These are phyloP conservation scores for Orchesella flavescens DNA, from an alignment of 2,888 invertebrate genomes.

Conservation along the genomic window DNA sequence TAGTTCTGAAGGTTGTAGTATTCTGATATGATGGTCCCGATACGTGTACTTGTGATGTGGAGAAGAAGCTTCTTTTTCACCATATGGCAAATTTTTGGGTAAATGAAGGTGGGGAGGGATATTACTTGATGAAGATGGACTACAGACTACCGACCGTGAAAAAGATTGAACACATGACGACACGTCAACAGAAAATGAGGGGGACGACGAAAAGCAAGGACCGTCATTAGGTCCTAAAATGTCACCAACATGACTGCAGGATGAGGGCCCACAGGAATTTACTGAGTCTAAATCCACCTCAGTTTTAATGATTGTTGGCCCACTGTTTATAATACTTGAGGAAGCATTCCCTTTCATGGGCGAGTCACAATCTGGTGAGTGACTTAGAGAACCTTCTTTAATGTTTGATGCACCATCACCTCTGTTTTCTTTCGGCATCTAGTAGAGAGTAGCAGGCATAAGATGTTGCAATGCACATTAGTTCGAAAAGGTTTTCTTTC, in stretches of 20 bases:
- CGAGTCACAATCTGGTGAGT: conserved; percentile 52
- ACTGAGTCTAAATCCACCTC: conserved; percentile 59
- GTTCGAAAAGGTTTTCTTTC: not conserved
- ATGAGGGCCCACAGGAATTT: conserved; percentile 54
- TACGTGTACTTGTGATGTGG: conserved; percentile 60
- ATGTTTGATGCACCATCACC: conserved; percentile 55
- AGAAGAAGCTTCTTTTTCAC: conserved; percentile 39
- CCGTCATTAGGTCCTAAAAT: conserved; percentile 52
- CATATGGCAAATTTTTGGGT: conserved; percentile 26
- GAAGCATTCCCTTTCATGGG: conserved; percentile 50
- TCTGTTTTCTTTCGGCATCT: conserved; percentile 72
- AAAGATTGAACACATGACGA: conserved; percentile 42
- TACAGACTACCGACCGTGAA: conserved; percentile 42
- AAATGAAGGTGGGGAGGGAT: conserved; percentile 42
- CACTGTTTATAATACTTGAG: not conserved
- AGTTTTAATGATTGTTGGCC: conserved; percentile 48
- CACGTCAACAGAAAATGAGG: conserved; percentile 37
- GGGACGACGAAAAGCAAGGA: conserved; percentile 52
- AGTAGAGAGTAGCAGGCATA: conserved; percentile 45
- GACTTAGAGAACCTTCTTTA: conserved; percentile 41
- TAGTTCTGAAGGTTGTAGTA: conserved; percentile 42
- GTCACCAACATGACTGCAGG: conserved; percentile 51
- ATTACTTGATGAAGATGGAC: conserved; percentile 40
- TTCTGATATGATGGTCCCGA: conserved; percentile 51
- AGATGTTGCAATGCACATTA: not conserved